phyloP scores from a whole-genome alignment of 1,140 invertebrate species.

The Asbolus verrucosus region DNA sequence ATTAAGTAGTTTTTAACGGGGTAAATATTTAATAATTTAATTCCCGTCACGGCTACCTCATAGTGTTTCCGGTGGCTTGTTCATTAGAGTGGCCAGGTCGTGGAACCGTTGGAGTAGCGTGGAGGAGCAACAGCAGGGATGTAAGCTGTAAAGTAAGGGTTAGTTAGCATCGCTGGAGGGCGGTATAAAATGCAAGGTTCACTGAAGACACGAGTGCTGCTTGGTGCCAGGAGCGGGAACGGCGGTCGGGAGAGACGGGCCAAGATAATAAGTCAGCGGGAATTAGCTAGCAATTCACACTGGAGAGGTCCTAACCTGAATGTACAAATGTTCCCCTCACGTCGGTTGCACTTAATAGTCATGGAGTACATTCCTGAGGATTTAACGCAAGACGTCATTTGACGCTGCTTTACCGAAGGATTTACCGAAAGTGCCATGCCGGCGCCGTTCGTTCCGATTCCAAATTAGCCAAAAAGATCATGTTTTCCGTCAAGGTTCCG shows the following conservation, averaged over 20 bases:
- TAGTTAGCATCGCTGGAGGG: conserved; percentile 57
- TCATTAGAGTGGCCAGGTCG: conserved; percentile 31
- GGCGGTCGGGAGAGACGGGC: conserved; percentile 17
- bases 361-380: conserved; percentile 41
- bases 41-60: conserved; percentile 39
- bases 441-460: conserved; percentile 10
- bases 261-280: conserved; percentile 58
- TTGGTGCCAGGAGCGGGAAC: conserved; percentile 52
- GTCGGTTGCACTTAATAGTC: conserved; percentile 40
- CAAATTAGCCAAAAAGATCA: conserved; percentile 32
- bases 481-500: conserved; percentile 23
- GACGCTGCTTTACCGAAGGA: background rate
- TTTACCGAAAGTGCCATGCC: conserved; percentile 32
- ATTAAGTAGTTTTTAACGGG: conserved; percentile 43
- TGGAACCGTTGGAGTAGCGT: no score
- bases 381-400: conserved; percentile 47
- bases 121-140: conserved; percentile 29
- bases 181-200: conserved; percentile 58
- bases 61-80: conserved; percentile 33
- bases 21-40: conserved; percentile 44
- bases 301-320: conserved; percentile 47
- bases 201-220: conserved; percentile 56
- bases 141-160: conserved; percentile 50
- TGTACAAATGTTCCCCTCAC: conserved; percentile 42
- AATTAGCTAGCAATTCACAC: conserved; percentile 60